A percentile compares a stretch with the other conserved stretches of the same genome.
Conservation (phyloP, 2,888 invertebrate genomes). For the Drosophila percnosoma region DNA sequence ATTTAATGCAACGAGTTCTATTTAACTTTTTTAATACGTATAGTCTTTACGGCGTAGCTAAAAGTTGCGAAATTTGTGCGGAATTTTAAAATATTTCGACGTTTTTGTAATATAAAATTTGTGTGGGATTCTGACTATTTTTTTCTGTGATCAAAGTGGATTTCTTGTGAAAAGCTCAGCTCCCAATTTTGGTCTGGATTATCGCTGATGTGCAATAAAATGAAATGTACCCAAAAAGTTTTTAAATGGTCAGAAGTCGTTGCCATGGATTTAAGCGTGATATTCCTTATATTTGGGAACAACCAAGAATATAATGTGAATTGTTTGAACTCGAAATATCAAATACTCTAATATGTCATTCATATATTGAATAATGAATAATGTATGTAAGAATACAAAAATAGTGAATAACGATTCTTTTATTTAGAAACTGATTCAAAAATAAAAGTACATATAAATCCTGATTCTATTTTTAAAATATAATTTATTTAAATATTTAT, state of each 20-base stretch:
- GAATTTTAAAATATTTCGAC: slow-evolving; percentile 58
- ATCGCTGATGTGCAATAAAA: slow-evolving; percentile 74
- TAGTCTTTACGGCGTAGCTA: slow-evolving; percentile 26
- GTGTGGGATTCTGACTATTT: slow-evolving; percentile 31
- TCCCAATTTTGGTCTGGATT: slow-evolving; percentile 77
- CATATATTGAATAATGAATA: not conserved
- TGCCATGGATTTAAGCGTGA: slow-evolving; percentile 22
- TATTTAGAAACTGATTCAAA: not conserved
- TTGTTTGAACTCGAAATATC: not conserved
- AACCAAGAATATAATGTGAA: slow-evolving; percentile 1
- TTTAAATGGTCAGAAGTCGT: slow-evolving; percentile 49
- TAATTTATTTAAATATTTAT: not conserved
- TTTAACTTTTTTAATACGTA: slow-evolving; percentile 53
- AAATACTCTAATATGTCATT: not conserved
- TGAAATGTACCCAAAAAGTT: slow-evolving; percentile 58
- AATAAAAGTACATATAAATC: not conserved
- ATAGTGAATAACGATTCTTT: not conserved
- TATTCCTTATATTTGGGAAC: slow-evolving; percentile 8
- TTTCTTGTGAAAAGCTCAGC: slow-evolving; percentile 50
- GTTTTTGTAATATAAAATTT: slow-evolving; percentile 41
- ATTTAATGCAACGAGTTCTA: slow-evolving; percentile 38
- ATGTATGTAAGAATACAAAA: not conserved
- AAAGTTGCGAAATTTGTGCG: slow-evolving; percentile 65
- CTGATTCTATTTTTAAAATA: not conserved
- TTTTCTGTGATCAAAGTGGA: slow-evolving; percentile 40